A percentile compares a stretch with the other conserved stretches of the same genome.
Conservation (phyloP, 2,797 vertebrate genomes). For the Orestias chungarensis region DNA sequence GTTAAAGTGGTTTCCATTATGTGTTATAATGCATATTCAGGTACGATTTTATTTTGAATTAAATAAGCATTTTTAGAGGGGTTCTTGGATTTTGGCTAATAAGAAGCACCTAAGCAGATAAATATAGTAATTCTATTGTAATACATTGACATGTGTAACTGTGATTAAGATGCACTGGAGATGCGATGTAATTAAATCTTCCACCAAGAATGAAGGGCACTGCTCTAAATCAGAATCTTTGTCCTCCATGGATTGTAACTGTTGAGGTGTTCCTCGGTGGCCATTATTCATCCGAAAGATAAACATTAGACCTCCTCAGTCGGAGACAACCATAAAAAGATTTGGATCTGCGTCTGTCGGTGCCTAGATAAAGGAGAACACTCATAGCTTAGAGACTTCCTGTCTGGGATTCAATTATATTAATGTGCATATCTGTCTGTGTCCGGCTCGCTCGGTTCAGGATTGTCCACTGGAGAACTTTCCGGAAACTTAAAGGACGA, state of each 20-base stretch:
- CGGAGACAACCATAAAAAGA: constrained; percentile 65
- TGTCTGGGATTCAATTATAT: constrained; percentile 62
- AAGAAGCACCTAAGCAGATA: too few relatives aligned
- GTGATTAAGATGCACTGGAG: neutral
- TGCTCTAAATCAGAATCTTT: constrained; percentile 39
- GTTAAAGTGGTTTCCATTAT: too few relatives aligned
- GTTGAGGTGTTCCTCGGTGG: constrained; percentile 38
- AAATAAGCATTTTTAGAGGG: too few relatives aligned
- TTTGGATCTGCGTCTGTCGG: constrained; percentile 59
- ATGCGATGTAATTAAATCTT: constrained; percentile 33
- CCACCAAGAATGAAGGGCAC: constrained; percentile 13
- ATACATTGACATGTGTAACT: neutral
- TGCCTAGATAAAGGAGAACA: constrained; percentile 60
- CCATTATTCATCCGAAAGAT: constrained; percentile 68
- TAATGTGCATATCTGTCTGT: constrained; percentile 4
- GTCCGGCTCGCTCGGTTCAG: neutral
- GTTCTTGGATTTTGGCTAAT: too few relatives aligned
- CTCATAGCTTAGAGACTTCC: constrained; percentile 42
- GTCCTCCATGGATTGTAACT: constrained; percentile 29
- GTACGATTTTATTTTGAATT: too few relatives aligned
- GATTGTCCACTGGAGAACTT: constrained; percentile 2
- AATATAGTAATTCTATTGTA: neutral
- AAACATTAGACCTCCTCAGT: constrained; percentile 65
- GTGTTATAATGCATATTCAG: too few relatives aligned
- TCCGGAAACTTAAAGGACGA: constrained; percentile 18